These are phyloP conservation scores for Malurus splendens DNA, from an alignment of 2,797 vertebrate genomes.

Conservation along the genomic window DNA sequence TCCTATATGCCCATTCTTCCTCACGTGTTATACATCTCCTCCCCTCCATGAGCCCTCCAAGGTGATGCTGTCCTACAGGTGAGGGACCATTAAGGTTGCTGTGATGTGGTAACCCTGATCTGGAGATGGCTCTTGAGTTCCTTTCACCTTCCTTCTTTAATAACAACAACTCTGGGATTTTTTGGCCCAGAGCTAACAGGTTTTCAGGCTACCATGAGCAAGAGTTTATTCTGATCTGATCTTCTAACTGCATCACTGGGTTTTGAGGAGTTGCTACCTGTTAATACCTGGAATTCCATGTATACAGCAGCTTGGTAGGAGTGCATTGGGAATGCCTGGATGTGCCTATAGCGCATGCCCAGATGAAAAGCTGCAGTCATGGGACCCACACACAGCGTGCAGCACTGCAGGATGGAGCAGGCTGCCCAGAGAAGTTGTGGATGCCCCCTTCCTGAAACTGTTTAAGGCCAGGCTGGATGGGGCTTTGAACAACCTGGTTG, in stretches of 20 bases:
- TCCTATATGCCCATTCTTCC: not conserved
- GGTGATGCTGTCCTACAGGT: not conserved
- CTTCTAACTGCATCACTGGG: not conserved
- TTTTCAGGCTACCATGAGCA: not conserved
- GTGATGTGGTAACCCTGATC: not conserved
- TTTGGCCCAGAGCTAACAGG: not conserved
- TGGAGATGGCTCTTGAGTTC: not conserved
- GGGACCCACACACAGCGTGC: fast-evolving
- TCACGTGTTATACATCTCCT: not conserved
- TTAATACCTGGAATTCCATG: not conserved
- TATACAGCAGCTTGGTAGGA: not conserved
- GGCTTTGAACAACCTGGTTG: not conserved
- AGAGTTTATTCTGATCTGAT: not conserved
- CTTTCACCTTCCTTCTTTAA: not conserved
- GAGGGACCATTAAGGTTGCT: not conserved
- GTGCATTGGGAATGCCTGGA: not conserved
- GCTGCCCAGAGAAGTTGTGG: not conserved
- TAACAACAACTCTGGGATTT: not conserved
- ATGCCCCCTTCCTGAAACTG: not conserved
- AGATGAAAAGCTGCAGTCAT: fast-evolving
- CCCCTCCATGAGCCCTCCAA: not conserved
- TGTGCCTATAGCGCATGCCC: fast-evolving
- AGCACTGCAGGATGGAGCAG: not conserved
- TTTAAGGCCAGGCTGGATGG: not conserved
- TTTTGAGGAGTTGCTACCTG: not conserved